Base-by-base conservation (phyloP, 2,797 vertebrate genomes). In the Macropodus opercularis region DNA sequence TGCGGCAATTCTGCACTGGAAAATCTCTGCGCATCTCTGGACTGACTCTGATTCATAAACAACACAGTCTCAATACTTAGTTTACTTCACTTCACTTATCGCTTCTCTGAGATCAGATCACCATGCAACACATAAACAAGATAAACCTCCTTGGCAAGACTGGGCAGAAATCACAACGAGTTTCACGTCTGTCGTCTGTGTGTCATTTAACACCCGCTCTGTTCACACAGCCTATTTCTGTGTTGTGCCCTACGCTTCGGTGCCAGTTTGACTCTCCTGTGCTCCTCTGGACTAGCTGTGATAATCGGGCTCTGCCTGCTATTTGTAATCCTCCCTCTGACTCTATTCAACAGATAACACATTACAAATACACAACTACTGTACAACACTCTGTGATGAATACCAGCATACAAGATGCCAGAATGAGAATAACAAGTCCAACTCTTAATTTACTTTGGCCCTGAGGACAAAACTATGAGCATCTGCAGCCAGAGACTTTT, bases 241-340 rank as follows among this genome's bases (percentile, higher is more conserved):
- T 48, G 24, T 62, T 50, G 19, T 63, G 38, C 42, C 17, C 12
- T 39, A 24, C 39, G 39, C 34, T 35, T 58, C n/a, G 22, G 8
- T 42, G 57, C 72, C 66, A 70, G 34, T 35, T 9, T 54, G 35
- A 56, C 50, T 61, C 34, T 49, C 43, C 17, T 26, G 26, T 47
- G 58, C 27, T 46, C 63, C 27, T 69, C 59, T 64, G 42, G 39
- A 62, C 55, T 40, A 41, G 23, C 39, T 52, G 29, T 61, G 64
- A 73, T 72, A 63, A 66, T 61, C 29, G 23, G 35, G 21, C 35
- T 38, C 32, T 47, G 58, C 14, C 41, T 56, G 36, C 34, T 19
- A 63, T 64, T 54, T 73, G 29, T 56, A 70, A 70, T 55, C 50
- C 52, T 49, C 41, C 32, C 17, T 51, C 51, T 70, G 62, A 51